Conservation (phyloP, 2,888 invertebrate genomes). For the Megamerina dolium region DNA sequence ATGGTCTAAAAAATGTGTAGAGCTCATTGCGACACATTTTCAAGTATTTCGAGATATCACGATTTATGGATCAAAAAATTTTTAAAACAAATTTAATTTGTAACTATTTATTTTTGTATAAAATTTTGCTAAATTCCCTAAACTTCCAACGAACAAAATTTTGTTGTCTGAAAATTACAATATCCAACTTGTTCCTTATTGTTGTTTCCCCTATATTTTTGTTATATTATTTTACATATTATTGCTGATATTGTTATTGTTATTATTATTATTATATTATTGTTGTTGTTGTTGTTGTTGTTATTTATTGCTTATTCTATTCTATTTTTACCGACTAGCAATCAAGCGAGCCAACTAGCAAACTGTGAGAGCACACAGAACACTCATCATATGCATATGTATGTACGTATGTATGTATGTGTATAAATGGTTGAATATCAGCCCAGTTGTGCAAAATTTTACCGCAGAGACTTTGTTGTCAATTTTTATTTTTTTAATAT, state of each 20-base stretch:
- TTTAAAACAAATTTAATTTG: no score
- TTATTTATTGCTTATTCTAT: not conserved
- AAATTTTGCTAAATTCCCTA: not conserved
- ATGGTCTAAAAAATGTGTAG: no score
- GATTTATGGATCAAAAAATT: no score
- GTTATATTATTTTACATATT: not conserved
- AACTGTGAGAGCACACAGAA: not conserved
- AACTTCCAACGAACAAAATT: not conserved
- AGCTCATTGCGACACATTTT: no score
- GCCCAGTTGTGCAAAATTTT: not conserved
- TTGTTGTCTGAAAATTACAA: no score
- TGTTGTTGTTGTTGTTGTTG: not conserved
- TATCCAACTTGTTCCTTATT: no score
- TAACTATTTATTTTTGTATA: not conserved
- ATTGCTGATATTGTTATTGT: not conserved
- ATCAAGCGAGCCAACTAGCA: conserved; percentile 1
- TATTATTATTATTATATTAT: conserved; percentile 2
- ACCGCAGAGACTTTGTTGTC: not conserved
- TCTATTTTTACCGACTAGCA: conserved; percentile 9
- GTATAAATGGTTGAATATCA: not conserved
- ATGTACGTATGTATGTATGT: not conserved
- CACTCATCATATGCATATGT: not conserved
- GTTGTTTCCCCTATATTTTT: not conserved
- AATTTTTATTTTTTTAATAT: not conserved
- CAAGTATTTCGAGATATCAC: no score